phyloP scores from a whole-genome alignment of 2,888 invertebrate species.

The Malacosoma neustria region DNA sequence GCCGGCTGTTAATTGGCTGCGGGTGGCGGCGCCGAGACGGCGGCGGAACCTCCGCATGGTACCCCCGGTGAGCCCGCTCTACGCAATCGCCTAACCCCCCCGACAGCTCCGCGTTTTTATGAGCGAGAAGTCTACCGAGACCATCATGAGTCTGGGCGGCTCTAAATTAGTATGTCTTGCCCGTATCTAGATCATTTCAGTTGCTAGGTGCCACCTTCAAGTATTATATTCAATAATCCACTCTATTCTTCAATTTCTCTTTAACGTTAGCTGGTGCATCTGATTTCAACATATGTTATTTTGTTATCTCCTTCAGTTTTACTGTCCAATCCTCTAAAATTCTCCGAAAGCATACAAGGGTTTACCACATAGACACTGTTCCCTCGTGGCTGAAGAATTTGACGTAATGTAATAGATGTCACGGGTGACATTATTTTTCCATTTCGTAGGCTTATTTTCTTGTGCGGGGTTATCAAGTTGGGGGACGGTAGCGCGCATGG shows the following conservation, averaged over 20 bases:
- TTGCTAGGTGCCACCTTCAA: constrained; percentile 40
- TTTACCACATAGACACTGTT: background rate
- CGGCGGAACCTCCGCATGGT: constrained; percentile 72
- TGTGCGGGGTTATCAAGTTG: constrained; percentile 69
- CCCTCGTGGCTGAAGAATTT: constrained; percentile 11
- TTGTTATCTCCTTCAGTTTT: background rate
- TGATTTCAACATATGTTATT: no score
- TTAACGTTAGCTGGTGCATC: no score
- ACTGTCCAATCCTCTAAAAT: background rate
- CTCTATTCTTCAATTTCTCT: no score
- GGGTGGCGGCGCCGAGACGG: constrained; percentile 74
- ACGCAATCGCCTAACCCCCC: constrained; percentile 47
- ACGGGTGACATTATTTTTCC: constrained; percentile 65
- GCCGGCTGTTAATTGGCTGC: constrained; percentile 72
- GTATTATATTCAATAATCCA: no score
- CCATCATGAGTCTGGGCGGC: constrained; percentile 49
- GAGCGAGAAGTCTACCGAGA: constrained; percentile 58
- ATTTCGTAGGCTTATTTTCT: constrained; percentile 71
- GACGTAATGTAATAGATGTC: constrained; percentile 43
- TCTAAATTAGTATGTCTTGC: constrained; percentile 58
- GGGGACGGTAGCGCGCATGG: constrained; percentile 54
- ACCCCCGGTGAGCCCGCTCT: constrained; percentile 45
- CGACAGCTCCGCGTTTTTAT: constrained; percentile 60
- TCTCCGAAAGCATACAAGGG: background rate
- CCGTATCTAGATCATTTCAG: constrained; percentile 28